These are phyloP conservation scores for Verasper variegatus DNA, from an alignment of 2,113 vertebrate species.

Conservation along the genomic window DNA sequence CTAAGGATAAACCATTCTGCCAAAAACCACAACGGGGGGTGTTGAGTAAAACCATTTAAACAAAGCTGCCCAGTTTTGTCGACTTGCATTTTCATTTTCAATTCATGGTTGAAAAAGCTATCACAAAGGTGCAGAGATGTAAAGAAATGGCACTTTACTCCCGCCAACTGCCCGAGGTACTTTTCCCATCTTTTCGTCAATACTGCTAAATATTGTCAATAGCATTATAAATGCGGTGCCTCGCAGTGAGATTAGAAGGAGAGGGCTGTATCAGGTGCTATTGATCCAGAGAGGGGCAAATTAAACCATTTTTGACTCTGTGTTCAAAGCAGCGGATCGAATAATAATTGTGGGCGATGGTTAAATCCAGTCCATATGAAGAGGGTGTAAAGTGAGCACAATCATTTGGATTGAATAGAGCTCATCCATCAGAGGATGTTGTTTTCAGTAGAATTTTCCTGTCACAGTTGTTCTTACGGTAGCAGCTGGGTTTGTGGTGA, in stretches of 20 bases:
- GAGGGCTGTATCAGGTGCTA: slow-evolving; percentile 69
- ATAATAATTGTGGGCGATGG: slow-evolving; percentile 73
- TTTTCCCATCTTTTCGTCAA: slow-evolving; percentile 60
- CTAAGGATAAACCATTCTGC: background rate
- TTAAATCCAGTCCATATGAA: slow-evolving; percentile 60
- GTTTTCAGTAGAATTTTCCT: slow-evolving; percentile 33
- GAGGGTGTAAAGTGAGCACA: slow-evolving; percentile 58
- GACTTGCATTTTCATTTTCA: slow-evolving; percentile 26
- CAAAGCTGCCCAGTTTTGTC: slow-evolving; percentile 22
- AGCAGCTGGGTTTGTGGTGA: slow-evolving; percentile 6
- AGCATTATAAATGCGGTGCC: slow-evolving; percentile 66
- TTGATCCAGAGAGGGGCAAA: slow-evolving; percentile 68
- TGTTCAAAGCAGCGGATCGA: slow-evolving; percentile 67
- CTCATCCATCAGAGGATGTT: slow-evolving; percentile 56
- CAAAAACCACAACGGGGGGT: background rate
- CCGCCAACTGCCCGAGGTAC: slow-evolving; percentile 47
- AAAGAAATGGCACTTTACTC: slow-evolving; percentile 56
- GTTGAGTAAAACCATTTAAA: slow-evolving; percentile 31
- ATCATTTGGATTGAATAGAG: slow-evolving; percentile 57
- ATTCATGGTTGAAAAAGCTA: slow-evolving; percentile 55
- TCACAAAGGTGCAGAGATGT: slow-evolving; percentile 52
- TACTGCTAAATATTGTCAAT: slow-evolving; percentile 76
- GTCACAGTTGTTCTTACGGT: slow-evolving; percentile 28
- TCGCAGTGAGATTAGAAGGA: slow-evolving; percentile 58
- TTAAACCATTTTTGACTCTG: slow-evolving; percentile 73